Evolutionary conservation across 2,888 invertebrate genomes (phyloP).

Genomic region (Gnatocerus cornutus): DNA sequence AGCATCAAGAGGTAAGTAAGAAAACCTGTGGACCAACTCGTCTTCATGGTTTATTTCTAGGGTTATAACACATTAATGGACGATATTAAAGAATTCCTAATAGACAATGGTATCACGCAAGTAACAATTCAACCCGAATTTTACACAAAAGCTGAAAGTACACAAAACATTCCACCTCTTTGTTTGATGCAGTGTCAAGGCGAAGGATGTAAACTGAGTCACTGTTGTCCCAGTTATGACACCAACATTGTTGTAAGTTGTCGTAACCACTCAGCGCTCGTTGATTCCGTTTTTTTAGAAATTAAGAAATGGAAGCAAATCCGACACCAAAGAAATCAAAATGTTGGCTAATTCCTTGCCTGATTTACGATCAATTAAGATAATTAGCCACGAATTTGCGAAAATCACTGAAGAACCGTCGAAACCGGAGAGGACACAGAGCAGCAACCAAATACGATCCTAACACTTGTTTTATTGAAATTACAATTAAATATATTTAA

Average conservation of each 20-base stretch:
- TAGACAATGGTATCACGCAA: slow-evolving; percentile 86
- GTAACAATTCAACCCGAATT: slow-evolving; percentile 94
- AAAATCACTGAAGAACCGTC: slow-evolving; percentile 35
- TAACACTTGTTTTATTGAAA: slow-evolving; percentile 2
- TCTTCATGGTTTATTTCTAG: slow-evolving; percentile 57
- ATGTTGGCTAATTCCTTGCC: slow-evolving; percentile 39
- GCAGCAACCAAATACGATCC: slow-evolving; percentile 20
- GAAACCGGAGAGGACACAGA: slow-evolving; percentile 10
- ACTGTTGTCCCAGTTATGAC: slow-evolving; percentile 68
- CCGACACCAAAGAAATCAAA: slow-evolving; percentile 28
- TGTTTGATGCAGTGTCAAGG: slow-evolving; percentile 71
- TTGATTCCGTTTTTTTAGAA: slow-evolving; percentile 21
- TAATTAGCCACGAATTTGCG: slow-evolving; percentile 42
- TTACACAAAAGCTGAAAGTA: slow-evolving; percentile 61
- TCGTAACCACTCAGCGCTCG: no score
- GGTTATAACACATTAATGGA: slow-evolving; percentile 75
- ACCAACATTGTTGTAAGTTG: slow-evolving; percentile 25
- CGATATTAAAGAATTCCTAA: slow-evolving; percentile 82
- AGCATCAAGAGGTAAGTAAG: slow-evolving; percentile 69
- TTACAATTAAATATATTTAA: no score
- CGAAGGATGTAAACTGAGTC: slow-evolving; percentile 68
- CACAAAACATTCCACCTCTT: slow-evolving; percentile 61
- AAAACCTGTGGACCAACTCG: not conserved
- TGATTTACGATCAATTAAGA: slow-evolving; percentile 42
- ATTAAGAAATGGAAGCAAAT: slow-evolving; percentile 27